Percentiles rank a stretch among this genome's conserved stretches.
These are phyloP conservation scores for Crossocerus cetratus DNA, from an alignment of 2,888 invertebrate genomes.

Conservation along the genomic window DNA sequence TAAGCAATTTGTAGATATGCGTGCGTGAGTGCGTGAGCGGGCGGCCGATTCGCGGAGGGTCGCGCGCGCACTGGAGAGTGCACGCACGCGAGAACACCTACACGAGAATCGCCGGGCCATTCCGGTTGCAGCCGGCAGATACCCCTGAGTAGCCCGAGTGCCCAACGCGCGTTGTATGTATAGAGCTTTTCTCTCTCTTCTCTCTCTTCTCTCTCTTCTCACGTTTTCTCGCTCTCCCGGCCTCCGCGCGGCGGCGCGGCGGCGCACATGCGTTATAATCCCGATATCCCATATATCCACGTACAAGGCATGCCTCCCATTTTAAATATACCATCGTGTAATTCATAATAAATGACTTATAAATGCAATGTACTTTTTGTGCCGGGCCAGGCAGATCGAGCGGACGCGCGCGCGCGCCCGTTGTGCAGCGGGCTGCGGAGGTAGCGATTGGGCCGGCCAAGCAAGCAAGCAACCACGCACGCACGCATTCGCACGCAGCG, in stretches of 20 bases:
- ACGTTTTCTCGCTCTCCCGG: slow-evolving; percentile 26
- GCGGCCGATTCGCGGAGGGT: slow-evolving; percentile 25
- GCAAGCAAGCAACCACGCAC: slow-evolving; percentile 16
- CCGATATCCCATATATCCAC: slow-evolving; percentile 76
- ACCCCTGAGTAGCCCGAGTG: slow-evolving; percentile 24
- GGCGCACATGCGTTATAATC: slow-evolving; percentile 74
- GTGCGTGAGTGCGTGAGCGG: slow-evolving; percentile 52
- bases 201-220: background rate
- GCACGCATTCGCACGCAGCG: slow-evolving; percentile 38
- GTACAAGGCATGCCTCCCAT: slow-evolving; percentile 75
- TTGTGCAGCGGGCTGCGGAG: slow-evolving; percentile 36
- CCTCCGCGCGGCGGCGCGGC: too few species aligned
- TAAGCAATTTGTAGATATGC: slow-evolving; percentile 66
- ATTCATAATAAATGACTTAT: slow-evolving; percentile 77
- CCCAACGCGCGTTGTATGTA: slow-evolving; percentile 66
- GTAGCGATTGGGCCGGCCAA: too few species aligned
- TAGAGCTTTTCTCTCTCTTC: slow-evolving; percentile 57
- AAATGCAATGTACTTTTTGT: slow-evolving; percentile 74
- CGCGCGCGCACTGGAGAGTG: slow-evolving; percentile 29
- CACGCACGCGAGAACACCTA: slow-evolving; percentile 57
- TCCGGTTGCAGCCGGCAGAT: too few species aligned
- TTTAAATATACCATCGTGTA: slow-evolving; percentile 77
- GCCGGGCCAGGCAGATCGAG: slow-evolving; percentile 33
- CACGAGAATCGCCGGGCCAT: slow-evolving; percentile 45
- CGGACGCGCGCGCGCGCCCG: slow-evolving; percentile 58